Evolutionary conservation across 30 jellyfish, hydroid and myxozoan genomes (phyloP).

Genomic region (Hydractinia symbiolongicarpus): DNA sequence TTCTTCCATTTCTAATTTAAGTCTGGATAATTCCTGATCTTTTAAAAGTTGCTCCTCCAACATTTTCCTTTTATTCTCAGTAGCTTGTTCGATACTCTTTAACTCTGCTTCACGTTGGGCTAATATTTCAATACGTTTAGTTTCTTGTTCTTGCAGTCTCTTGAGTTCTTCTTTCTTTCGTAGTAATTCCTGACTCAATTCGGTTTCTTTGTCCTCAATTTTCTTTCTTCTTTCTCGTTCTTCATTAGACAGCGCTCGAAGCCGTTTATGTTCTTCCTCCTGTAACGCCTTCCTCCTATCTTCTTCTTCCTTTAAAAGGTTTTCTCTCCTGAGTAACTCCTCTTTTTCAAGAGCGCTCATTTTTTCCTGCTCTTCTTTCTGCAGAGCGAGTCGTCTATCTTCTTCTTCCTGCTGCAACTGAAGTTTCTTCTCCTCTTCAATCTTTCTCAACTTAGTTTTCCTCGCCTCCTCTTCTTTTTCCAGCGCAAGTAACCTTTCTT

Average conservation of each 20-base stretch:
- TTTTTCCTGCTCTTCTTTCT: neutral
- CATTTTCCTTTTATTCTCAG: neutral
- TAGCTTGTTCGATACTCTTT: conserved; percentile 21
- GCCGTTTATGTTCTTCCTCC: conserved; percentile 9
- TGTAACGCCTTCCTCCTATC: conserved; percentile 4
- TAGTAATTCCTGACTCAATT: neutral
- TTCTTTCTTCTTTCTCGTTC: conserved; percentile 21
- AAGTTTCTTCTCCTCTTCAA: neutral
- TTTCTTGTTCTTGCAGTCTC: conserved; percentile 16
- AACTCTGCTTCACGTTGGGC: conserved; percentile 25
- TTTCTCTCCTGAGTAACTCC: conserved; percentile 17
- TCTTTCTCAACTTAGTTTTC: neutral
- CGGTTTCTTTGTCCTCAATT: conserved; percentile 6
- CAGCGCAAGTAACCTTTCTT: neutral
- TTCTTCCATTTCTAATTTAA: neutral
- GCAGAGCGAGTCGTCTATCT: neutral
- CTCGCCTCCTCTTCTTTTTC: neutral
- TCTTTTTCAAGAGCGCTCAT: neutral
- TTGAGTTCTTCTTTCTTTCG: conserved; percentile 12
- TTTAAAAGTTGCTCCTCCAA: neutral
- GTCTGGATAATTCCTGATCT: neutral
- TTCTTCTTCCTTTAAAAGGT: neutral
- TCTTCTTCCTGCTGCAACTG: conserved; percentile 24
- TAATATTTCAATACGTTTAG: neutral
- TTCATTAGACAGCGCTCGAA: conserved; percentile 6